Conservation (phyloP, 2,113 vertebrate genomes). For the Ranitomeya variabilis region DNA sequence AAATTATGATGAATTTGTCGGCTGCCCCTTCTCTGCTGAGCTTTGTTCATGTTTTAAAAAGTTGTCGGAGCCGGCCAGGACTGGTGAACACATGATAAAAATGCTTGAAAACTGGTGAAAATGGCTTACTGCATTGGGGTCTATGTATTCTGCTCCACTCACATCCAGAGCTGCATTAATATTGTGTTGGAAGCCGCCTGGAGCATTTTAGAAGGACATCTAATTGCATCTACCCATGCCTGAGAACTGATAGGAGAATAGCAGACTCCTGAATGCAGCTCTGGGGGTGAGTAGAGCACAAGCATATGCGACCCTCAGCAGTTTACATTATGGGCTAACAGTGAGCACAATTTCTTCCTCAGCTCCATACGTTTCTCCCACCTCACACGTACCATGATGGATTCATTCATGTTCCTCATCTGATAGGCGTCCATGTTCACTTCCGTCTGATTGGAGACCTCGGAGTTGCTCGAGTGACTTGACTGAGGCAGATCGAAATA, state of each 20-base stretch:
- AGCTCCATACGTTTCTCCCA: not conserved
- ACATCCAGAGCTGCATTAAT: not conserved
- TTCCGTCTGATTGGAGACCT: slow-evolving; percentile 71
- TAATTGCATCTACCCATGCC: not conserved
- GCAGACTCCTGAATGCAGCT: not conserved
- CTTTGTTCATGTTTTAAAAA: no score
- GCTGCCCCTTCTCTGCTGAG: no score
- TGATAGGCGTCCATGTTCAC: slow-evolving; percentile 89
- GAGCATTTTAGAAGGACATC: not conserved
- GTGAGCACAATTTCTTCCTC: no score
- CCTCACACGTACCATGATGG: slow-evolving; percentile 83
- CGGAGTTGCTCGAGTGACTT: slow-evolving; percentile 68
- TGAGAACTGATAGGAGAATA: not conserved
- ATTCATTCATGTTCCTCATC: slow-evolving; percentile 84
- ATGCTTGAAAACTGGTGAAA: no score
- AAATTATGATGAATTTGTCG: no score
- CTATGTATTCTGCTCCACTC: not conserved
- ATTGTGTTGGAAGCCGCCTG: not conserved
- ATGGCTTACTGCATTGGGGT: no score
- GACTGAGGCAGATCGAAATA: slow-evolving; percentile 89
- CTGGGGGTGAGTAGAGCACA: not conserved
- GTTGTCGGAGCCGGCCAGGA: no score
- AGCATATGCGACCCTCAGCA: not conserved
- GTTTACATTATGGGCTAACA: not conserved
- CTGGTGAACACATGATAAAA: no score